Conservation (phyloP, 2,797 vertebrate genomes). For the Anas acuta region DNA sequence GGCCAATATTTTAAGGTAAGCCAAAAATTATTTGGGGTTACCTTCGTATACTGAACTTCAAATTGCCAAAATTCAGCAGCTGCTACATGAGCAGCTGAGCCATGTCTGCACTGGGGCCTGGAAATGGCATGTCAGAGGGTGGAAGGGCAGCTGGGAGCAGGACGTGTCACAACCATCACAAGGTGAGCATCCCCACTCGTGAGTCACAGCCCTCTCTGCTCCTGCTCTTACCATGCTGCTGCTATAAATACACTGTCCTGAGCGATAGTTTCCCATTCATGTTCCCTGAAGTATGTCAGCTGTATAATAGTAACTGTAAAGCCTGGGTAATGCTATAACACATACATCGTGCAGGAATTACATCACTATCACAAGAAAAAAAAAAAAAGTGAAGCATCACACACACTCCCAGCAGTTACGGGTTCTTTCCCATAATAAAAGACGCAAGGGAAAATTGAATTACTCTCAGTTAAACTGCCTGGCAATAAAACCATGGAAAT, state of each 20-base stretch:
- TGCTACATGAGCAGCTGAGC: slow-evolving; percentile 11
- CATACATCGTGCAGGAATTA: neutral
- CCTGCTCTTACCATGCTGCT: neutral
- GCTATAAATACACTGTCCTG: neutral
- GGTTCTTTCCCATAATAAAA: slow-evolving; percentile 3
- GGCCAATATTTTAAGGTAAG: neutral
- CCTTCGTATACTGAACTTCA: neutral
- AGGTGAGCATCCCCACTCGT: neutral
- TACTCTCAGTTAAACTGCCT: slow-evolving; percentile 23
- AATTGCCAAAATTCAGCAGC: slow-evolving; percentile 22
- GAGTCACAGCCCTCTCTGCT: neutral
- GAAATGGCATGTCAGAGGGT: neutral
- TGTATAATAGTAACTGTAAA: neutral
- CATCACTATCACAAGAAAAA: neutral
- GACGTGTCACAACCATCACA: neutral
- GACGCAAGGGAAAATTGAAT: neutral
- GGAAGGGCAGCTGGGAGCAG: slow-evolving; percentile 40
- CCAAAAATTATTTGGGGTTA: neutral
- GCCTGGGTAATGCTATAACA: neutral
- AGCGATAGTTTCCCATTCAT: neutral
- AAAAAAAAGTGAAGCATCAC: neutral
- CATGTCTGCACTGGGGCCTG: neutral
- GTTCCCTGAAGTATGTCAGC: neutral
- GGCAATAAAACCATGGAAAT: slow-evolving; percentile 45
- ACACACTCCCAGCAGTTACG: neutral